Base-by-base conservation (phyloP, 2,797 vertebrate species). In the Alexandromys oeconomus region DNA sequence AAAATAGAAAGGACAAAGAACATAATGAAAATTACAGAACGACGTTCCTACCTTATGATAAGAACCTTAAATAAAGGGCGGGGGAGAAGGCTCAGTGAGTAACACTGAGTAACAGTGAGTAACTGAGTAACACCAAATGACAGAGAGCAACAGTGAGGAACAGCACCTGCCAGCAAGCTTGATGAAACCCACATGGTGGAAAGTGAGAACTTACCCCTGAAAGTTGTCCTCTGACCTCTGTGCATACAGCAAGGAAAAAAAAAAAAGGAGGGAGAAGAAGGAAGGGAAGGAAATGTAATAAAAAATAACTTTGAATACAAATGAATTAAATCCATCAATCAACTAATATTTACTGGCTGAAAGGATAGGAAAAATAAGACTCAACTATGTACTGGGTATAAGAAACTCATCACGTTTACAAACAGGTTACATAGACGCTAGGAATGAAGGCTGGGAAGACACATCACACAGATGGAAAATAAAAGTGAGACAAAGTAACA, bases 181-280 rank as follows among this genome's bases (percentile, higher is more conserved):
- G 9, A 57, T 57, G 31, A 14, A 14, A 31, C 25, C 40, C 23
- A 14, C 12, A 46, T 76, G 73, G 40, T 29, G 25, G 23, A 46
- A 40, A 37, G 23, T 27, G 12, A 43, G 23, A 76, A 29, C 6
- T 29, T 34, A 67, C 2, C 69, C 69, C 19, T 37, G 69, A 9
- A 40, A 73, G 19, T 23, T 37, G 69, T 37, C 73, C 73, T 76
- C 73, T 48, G 74, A 77, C 43, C 43, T 46, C 25, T 27, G 14
- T 7, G 0, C 5, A 11, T 46, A 12, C 13, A 23, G 5, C 6
- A 12, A 57, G 3, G 8, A 27, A 46, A 14, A 31, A 34, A 19
- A 3, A 81, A 34, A 19, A 3, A 81, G 12, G 2, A 2, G 12
- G 25, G 12, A 31, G 27, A 13, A 65, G 54, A 11, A 48, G 74